phyloP scores from a whole-genome alignment of 2,888 invertebrate genomes.

The Eupithecia dodoneata region DNA sequence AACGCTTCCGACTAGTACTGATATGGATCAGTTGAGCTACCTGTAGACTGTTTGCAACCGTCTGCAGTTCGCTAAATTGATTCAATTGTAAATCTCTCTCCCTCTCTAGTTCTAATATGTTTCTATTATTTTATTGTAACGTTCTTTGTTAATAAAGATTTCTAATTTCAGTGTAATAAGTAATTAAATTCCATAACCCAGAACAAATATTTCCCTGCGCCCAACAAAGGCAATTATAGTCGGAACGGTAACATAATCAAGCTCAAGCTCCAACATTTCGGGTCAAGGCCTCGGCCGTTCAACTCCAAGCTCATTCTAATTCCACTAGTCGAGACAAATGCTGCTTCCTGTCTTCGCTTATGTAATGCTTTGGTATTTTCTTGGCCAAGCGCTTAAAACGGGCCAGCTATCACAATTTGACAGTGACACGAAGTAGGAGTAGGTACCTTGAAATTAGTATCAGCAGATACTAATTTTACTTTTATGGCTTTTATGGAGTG shows the following conservation, averaged over 20 bases:
- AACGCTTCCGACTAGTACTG: no score
- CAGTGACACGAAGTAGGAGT: background rate
- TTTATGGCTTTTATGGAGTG: no score
- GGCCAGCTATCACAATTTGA: background rate
- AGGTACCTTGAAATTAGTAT: background rate
- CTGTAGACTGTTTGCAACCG: no score
- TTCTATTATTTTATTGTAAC: no score
- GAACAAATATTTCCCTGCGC: background rate
- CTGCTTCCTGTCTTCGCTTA: constrained; percentile 11
- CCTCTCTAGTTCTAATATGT: no score
- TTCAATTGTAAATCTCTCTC: no score
- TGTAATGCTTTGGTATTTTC: constrained; percentile 3
- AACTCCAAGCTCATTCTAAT: constrained; percentile 29
- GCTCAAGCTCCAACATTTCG: constrained; percentile 5
- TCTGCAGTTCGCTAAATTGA: no score
- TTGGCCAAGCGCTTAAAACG: background rate
- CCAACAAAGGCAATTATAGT: background rate
- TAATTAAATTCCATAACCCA: background rate
- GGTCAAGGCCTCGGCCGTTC: constrained; percentile 31
- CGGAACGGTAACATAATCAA: background rate
- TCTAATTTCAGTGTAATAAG: background rate
- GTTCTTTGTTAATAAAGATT: no score
- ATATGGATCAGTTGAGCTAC: no score
- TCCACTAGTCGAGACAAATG: constrained; percentile 15
- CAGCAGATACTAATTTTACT: no score